Conservation (phyloP, 2,797 vertebrate species). For the Intellagama lesueurii region DNA sequence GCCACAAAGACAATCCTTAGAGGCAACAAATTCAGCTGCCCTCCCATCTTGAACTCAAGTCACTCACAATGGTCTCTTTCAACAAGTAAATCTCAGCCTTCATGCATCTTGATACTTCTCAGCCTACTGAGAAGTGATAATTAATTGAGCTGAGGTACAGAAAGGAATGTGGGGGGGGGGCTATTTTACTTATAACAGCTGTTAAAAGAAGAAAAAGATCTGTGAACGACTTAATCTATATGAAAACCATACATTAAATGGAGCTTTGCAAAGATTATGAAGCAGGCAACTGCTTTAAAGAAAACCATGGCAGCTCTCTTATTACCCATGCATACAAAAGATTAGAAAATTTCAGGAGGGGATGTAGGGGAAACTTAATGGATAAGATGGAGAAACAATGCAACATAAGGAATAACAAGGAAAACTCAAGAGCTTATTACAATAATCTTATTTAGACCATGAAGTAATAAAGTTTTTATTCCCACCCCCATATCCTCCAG, state of each 20-base stretch:
- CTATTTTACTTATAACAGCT: conserved; percentile 17
- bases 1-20: conserved; percentile 58
- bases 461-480: conserved; percentile 69
- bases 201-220: not conserved
- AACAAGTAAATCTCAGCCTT: conserved; percentile 39
- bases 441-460: conserved; percentile 73
- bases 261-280: rapidly evolving
- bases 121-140: conserved; percentile 32
- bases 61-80: conserved; percentile 69
- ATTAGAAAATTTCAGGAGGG: conserved; percentile 31
- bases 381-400: conserved; percentile 51
- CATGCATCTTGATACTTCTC: conserved; percentile 48
- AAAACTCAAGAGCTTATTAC: conserved; percentile 63
- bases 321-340: not conserved
- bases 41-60: conserved; percentile 41
- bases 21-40: conserved; percentile 38
- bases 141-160: conserved; percentile 52
- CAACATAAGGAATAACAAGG: conserved; percentile 47
- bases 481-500: conserved; percentile 45
- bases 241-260: not conserved
- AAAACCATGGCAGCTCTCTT: not conserved
- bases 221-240: rapidly evolving
- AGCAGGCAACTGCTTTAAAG: conserved; percentile 31
- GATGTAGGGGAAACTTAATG: conserved; percentile 33
- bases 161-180: conserved; percentile 19